Base-by-base conservation (phyloP, 2,113 vertebrate species). In the Rhinogobius similis region DNA sequence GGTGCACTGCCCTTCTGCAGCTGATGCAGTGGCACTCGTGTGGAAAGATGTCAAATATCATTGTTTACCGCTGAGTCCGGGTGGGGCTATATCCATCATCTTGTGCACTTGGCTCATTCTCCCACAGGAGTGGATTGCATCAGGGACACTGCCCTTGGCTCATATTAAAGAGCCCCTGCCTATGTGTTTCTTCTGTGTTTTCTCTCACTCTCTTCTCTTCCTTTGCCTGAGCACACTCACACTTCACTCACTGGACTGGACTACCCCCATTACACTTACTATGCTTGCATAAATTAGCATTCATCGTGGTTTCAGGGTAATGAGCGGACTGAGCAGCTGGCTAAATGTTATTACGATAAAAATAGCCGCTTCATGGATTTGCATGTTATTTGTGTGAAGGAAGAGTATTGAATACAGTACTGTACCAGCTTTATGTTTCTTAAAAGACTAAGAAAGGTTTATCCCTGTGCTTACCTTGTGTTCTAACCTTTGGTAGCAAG, bases 91-190 rank as follows among this genome's bases (percentile, higher is more conserved):
- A 79, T 90, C 84, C 88, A 85, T 89, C 87, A 86, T 83, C 78
- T 81, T 83, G 75, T 70, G 69, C 75, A 76, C 73, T 87, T 85
- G 85, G 83, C 82, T 86, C 78, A 48, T 32, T 79, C 77, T 86
- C 80, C 81, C 78, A 87, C 82, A 76, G 82, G 75, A 76, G 64
- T 55, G 67, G 75, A 82, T 69, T 64, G 67, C 87, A 88, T 82
- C 85, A 83, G 87, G 80, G 78, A 86, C 78, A 86, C 71, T 58
- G 87, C 89, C 86, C 68, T 68, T 85, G 77, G 88, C 84, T 75
- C 78, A 65, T 79, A 83, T 83, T 86, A 81, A 82, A 85, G 79
- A 78, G 67, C 59, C 39, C 11, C 82, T 81, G 72, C 48, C 76
- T 59, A 75, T 65, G 73, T 84, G 82, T 77, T 55, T 55, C 21